Percentiles rank a stretch among this genome's conserved stretches.
Evolutionary conservation across 2,113 vertebrate species (phyloP).

Genomic region (Origma solitaria): DNA sequence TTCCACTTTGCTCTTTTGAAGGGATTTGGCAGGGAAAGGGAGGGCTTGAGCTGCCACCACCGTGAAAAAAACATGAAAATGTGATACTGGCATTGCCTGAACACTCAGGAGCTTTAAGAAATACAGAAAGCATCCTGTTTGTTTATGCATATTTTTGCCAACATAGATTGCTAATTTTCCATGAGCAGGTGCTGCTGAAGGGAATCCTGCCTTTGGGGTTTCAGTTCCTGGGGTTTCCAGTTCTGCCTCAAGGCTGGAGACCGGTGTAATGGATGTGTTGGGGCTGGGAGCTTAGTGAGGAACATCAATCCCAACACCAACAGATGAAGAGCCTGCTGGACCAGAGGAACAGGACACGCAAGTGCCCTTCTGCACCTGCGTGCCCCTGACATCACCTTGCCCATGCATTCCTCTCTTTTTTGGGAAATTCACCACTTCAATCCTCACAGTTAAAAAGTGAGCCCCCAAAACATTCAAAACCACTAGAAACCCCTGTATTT

Average conservation of each 20-base stretch:
- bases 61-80: neutral
- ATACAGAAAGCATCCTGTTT: neutral
- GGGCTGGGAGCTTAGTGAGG: neutral
- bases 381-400: neutral
- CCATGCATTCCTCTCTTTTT: neutral
- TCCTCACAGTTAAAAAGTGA: neutral
- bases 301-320: neutral
- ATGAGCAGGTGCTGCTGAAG: neutral
- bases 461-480: neutral
- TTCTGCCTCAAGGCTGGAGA: neutral
- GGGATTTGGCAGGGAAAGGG: neutral
- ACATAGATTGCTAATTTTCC: neutral
- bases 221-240: neutral
- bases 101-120: neutral
- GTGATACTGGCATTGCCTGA: neutral
- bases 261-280: neutral
- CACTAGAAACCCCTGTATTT: neutral
- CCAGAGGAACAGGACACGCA: neutral
- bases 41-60: neutral
- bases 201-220: neutral
- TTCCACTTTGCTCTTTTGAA: neutral
- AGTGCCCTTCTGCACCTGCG: neutral
- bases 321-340: neutral
- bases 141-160: neutral
- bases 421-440: neutral